Base-by-base conservation (phyloP, 2,888 invertebrate genomes). In the Meteorus colon region DNA sequence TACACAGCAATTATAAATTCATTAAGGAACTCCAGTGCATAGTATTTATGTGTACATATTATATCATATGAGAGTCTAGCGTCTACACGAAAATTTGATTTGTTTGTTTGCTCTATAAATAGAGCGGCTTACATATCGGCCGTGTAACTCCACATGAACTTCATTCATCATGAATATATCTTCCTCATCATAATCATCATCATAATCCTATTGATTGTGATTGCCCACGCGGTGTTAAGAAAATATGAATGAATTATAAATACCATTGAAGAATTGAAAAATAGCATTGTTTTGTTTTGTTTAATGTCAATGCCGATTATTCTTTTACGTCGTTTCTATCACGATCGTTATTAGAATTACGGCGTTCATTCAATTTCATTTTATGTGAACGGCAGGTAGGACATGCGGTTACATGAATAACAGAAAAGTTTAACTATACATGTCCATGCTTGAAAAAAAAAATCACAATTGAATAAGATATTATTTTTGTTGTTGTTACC, bases 401-500 rank as follows among this genome's bases (percentile, higher is more conserved):
- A 77, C 87, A 87, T 88, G 88, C 88, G 82, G 86, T 88, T 88
- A 88, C 83, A 85, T 76, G 82, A 81, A 78, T 83, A 82, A 81
- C 83, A 76, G 63, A 75, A 74, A 45, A 68, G 45, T 74, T 69
- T 74, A 80, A 78, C 83, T 84, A 83, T 81, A 83, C 81, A 85
- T 81, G 83, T 81, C 78, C 87, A 87, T 86, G 87, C 86, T 84
- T 70, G 75, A 71, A 69, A 68, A 24, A 48, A 12, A 24, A 63
- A 45, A 45, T 37, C 41, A 55, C 19, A 55, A 8, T 55, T 55
- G 19, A 24, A 8, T 55, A 8, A 55, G 4, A 4, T 10, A 55
- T 19, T 6, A 6, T 55, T 19, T 55, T 55, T 19, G 5, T 62
- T 76, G 78, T 24, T 80, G 81, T 86, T 92, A 96, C 96, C 94